A percentile compares a stretch with the other conserved stretches of the same genome.
Evolutionary conservation across 2,888 invertebrate genomes (phyloP).

Genomic region (Oxycera nigricornis): DNA sequence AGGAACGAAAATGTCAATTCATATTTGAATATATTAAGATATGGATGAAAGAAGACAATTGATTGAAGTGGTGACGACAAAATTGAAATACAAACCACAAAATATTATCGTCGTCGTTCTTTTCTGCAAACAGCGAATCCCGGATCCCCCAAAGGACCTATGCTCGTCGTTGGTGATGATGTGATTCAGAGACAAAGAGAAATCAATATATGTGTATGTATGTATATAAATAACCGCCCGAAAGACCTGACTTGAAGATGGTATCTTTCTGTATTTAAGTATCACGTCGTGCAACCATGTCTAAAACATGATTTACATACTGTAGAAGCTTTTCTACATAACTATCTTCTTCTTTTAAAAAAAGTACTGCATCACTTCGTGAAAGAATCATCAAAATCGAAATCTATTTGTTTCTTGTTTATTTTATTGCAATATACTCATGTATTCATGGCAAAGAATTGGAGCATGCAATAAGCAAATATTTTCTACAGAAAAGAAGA

Average conservation of each 20-base stretch:
- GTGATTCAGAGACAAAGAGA: background rate
- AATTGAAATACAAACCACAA: slow-evolving; percentile 28
- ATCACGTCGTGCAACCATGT: background rate
- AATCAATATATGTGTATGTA: background rate
- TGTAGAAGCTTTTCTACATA: too few relatives aligned
- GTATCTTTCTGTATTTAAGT: background rate
- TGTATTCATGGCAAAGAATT: too few relatives aligned
- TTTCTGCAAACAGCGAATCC: background rate
- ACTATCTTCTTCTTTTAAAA: too few relatives aligned
- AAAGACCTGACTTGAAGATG: background rate
- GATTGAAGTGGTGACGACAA: slow-evolving; percentile 34
- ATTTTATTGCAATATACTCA: too few relatives aligned
- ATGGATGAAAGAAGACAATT: slow-evolving; percentile 10
- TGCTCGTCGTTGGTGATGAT: background rate
- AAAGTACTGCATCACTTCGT: too few relatives aligned
- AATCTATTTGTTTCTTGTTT: too few relatives aligned
- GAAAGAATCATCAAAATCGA: too few relatives aligned
- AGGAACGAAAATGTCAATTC: slow-evolving; percentile 3
- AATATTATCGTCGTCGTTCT: slow-evolving; percentile 20
- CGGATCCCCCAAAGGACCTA: background rate
- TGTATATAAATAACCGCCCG: background rate
- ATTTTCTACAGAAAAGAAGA: too few relatives aligned
- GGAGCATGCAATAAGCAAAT: too few relatives aligned
- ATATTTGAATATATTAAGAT: slow-evolving; percentile 27
- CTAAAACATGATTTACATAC: too few relatives aligned